Evolutionary conservation across 2,888 invertebrate genomes (phyloP).

Genomic region (Cyrtodaria siliqua): DNA sequence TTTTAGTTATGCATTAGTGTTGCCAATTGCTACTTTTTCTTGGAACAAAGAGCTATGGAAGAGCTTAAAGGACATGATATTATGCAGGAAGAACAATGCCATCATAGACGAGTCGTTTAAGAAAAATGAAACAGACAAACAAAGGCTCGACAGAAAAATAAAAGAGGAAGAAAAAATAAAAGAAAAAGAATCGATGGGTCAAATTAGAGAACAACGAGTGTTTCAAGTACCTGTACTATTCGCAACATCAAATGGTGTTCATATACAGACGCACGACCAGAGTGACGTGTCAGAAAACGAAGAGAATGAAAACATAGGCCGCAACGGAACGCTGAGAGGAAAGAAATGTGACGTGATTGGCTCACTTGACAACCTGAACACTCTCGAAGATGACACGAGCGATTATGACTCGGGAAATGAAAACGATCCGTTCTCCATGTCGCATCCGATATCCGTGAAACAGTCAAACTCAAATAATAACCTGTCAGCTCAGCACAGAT

Average conservation of each 20-base stretch:
- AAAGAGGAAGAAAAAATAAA: slow-evolving; percentile 51
- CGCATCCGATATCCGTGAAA: slow-evolving; percentile 76
- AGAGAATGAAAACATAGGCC: slow-evolving; percentile 47
- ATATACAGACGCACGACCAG: slow-evolving; percentile 26
- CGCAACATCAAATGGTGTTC: slow-evolving; percentile 82
- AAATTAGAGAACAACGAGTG: slow-evolving; percentile 50
- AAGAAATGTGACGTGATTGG: slow-evolving; percentile 81
- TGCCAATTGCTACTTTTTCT: slow-evolving; percentile 77
- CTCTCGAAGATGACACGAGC: slow-evolving; percentile 78
- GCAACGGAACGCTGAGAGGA: slow-evolving; percentile 43
- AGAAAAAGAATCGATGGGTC: slow-evolving; percentile 54
- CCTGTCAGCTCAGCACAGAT: slow-evolving; percentile 55
- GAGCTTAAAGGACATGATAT: slow-evolving; percentile 76
- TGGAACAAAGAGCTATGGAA: slow-evolving; percentile 81
- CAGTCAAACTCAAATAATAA: slow-evolving; percentile 48
- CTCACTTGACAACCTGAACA: slow-evolving; percentile 71
- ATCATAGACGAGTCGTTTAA: slow-evolving; percentile 73
- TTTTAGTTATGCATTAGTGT: slow-evolving; percentile 75
- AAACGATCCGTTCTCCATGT: slow-evolving; percentile 77
- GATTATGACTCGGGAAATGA: slow-evolving; percentile 82
- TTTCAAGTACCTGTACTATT: slow-evolving; percentile 82
- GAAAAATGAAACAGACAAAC: slow-evolving; percentile 38
- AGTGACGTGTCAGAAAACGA: slow-evolving; percentile 27
- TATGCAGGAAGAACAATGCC: slow-evolving; percentile 81
- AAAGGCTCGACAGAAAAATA: slow-evolving; percentile 34